A percentile compares a stretch with the other conserved stretches of the same genome.
These are phyloP conservation scores for Brachyhypopomus gauderio DNA, from an alignment of 2,113 vertebrate genomes.

Conservation along the genomic window DNA sequence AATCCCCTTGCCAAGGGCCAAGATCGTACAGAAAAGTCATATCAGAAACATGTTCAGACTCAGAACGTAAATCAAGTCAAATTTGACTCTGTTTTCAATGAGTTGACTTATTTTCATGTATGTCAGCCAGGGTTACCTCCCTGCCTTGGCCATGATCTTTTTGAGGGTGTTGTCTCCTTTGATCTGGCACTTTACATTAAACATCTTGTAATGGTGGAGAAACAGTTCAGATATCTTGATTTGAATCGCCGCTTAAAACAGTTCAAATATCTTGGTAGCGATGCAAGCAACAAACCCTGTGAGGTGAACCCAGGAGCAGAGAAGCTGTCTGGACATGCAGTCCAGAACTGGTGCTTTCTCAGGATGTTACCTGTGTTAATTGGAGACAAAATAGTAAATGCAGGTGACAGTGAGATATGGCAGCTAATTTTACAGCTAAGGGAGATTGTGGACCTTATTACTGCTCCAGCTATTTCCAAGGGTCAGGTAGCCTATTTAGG, in stretches of 20 bases:
- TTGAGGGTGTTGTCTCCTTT: slow-evolving; percentile 25
- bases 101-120: slow-evolving; percentile 31
- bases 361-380: slow-evolving; percentile 4
- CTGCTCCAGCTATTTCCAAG: neutral
- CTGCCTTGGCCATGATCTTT: slow-evolving; percentile 6
- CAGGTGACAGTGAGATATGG: neutral
- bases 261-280: slow-evolving; percentile 22
- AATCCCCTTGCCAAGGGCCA: slow-evolving; percentile 9
- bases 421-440: neutral
- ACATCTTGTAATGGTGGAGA: neutral
- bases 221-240: slow-evolving; percentile 8
- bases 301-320: slow-evolving; percentile 4
- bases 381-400: slow-evolving; percentile 3
- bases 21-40: slow-evolving; percentile 22
- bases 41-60: slow-evolving; percentile 21
- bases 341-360: slow-evolving; percentile 10
- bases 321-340: slow-evolving; percentile 11
- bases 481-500: neutral
- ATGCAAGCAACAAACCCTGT: slow-evolving; percentile 13
- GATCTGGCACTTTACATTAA: slow-evolving; percentile 25
- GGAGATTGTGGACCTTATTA: neutral
- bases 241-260: neutral
- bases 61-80: slow-evolving; percentile 26
- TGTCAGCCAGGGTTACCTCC: neutral
- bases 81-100: slow-evolving; percentile 36